Conservation (phyloP, 2,888 invertebrate genomes). For the Erannis defoliaria region DNA sequence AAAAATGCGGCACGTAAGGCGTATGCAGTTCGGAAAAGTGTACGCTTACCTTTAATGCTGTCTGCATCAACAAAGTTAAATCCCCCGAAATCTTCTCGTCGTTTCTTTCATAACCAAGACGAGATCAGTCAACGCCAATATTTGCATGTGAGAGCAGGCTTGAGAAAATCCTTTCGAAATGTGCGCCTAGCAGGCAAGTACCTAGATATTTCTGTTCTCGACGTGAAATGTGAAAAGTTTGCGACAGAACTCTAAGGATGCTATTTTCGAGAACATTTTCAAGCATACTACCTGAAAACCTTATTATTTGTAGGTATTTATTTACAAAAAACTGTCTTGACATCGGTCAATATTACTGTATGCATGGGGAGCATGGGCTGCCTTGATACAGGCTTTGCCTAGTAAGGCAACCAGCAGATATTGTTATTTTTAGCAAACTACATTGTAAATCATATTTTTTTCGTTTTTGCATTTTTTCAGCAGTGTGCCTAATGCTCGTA, state of each 20-base stretch:
- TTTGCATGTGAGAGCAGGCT: conserved; percentile 51
- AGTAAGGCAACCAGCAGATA: too few species aligned
- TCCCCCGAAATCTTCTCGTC: conserved; percentile 36
- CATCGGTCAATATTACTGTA: too few species aligned
- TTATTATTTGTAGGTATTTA: too few species aligned
- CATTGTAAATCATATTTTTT: too few species aligned
- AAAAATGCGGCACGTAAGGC: too few species aligned
- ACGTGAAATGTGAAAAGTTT: conserved; percentile 17
- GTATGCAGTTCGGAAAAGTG: too few species aligned
- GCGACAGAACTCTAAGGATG: conserved; percentile 1
- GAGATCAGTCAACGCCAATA: conserved; percentile 53
- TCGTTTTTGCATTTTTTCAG: too few species aligned
- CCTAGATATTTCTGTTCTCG: conserved; percentile 7
- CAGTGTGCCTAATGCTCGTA: too few species aligned
- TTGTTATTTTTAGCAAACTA: too few species aligned
- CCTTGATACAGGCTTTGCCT: too few species aligned
- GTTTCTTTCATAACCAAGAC: conserved; percentile 47
- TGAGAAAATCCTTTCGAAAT: conserved; percentile 42
- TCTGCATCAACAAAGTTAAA: conserved; percentile 29
- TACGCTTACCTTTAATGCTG: not conserved
- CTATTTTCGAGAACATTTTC: conserved; percentile 3
- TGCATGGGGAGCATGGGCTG: too few species aligned
- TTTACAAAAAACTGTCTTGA: too few species aligned
- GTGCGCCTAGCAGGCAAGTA: conserved; percentile 8
- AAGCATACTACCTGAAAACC: not conserved